Evolutionary conservation across 1,140 invertebrate genomes (phyloP), one percentile per base, ranked within the genome.

Genomic region (Drosophila sproati): DNA sequence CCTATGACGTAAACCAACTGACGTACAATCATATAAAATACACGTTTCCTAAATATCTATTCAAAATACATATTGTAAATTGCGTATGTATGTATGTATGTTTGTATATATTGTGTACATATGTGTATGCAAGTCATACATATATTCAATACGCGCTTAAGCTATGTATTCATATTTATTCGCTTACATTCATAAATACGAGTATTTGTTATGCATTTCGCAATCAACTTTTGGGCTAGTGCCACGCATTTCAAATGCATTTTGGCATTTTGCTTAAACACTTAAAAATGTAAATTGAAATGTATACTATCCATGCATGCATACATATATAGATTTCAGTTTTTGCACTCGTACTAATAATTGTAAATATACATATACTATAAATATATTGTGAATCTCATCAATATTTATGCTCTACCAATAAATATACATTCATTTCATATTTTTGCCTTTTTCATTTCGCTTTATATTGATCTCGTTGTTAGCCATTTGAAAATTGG

Each of bases 281-380:
- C 83, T 88, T 88, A 82, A 74, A 76, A 77, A 80, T 87, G 77
- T 74, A 87, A 83, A 87, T 87, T 83, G 73, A 77, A 77, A 87
- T 68, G 63, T 50, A 41, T 63, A 35, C 20, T 10, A 6, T 54
- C 10, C 43, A 34, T 55, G 7, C 12, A 62, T 39, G 29, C 48
- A 37, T 47, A 41, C 29, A 43, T 32, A 52, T 43, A 20, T 52
- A 7, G 37, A 51, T 68, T 41, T 60, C 41, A 57, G 56, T 82
- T 78, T 74, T 77, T 77, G 56, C 63, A 73, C 78, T 72, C 64
- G 35, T 50, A 64, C 59, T 68, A 69, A 62, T 82, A 86, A 75
- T 69, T 81, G 56, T 80, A 70, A 51, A 55, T 76, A 62, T 41
- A 2, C 37, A 56, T 59, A 20, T 73, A 56, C 67, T 69, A 31